Evolutionary conservation across 2,113 vertebrate genomes (phyloP).

Genomic region (Oceanites oceanicus): DNA sequence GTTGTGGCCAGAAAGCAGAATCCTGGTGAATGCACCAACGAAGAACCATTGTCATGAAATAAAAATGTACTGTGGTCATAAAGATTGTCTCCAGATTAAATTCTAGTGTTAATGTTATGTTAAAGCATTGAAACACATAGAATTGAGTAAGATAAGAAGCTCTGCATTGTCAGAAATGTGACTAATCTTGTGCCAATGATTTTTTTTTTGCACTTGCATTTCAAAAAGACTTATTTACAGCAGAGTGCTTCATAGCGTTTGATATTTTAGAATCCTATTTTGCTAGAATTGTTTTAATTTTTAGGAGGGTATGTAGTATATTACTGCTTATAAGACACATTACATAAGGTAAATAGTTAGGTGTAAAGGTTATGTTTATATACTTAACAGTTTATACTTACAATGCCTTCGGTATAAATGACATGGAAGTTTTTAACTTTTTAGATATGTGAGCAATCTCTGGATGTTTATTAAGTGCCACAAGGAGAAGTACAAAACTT

Average conservation of each 20-base stretch:
- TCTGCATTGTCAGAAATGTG: neutral
- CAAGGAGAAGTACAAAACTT: neutral
- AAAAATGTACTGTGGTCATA: neutral
- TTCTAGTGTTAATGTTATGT: neutral
- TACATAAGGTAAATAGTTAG: neutral
- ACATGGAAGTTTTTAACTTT: neutral
- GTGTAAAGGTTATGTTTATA: neutral
- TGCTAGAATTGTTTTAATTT: neutral
- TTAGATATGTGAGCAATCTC: neutral
- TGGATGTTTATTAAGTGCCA: neutral
- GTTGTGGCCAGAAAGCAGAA: neutral
- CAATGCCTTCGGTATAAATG: neutral
- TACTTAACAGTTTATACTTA: neutral
- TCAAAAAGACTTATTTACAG: neutral
- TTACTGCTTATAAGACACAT: neutral
- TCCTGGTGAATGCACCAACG: neutral
- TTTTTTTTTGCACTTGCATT: neutral
- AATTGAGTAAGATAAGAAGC: neutral
- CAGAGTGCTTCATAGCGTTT: neutral
- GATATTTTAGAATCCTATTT: neutral
- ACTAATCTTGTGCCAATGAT: neutral
- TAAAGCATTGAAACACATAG: neutral
- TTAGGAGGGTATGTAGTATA: neutral
- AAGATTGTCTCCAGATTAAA: neutral
- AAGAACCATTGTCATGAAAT: neutral